Base-by-base conservation (phyloP, 2,797 vertebrate species). In the Eutrigla gurnardus region DNA sequence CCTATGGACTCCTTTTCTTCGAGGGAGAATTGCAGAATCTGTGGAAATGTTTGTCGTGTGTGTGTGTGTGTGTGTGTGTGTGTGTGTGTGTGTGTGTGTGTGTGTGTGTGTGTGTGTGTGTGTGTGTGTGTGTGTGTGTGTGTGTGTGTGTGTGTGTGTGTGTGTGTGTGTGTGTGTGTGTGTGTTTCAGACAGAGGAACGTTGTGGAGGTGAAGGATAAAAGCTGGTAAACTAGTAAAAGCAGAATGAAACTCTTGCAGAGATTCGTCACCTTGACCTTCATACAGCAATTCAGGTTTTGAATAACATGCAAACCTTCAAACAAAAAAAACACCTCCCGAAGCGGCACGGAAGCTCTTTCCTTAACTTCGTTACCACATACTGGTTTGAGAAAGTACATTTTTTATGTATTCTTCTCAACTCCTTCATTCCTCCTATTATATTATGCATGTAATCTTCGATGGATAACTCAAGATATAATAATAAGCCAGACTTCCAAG, bases 231-330 rank as follows among this genome's bases (percentile, higher is more conserved):
- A 81, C 55, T 49, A 71, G 33, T 49, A 33, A 73, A 68, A 13
- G 14, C 14, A 62, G 65, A 80, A 70, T 57, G 3, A 70, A 78
- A 65, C 8, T 43, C 42, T n/a, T 35, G 59, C 70, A 69, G 42
- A 66, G 43, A 69, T 74, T 43, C 64, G 63, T 82, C 70, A 73
- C 46, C 10, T 13, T 79, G 81, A 80, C 81, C 70, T 85, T 77
- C 73, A 81, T 36, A 66, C 32, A 71, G 25, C 4, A 63, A 12
- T 32, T 62, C 3, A 53, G 46, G 46, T 76, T 75, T 54, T 69
- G n/a, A 80, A 71, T 73, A 52, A 39, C 61, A 67, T 36, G 42
- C 54, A 77, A 73, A 80, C 17, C 5, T 74, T 17, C 32, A 52
- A 68, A 70, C 25, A 75, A 55, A 53, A 42, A 11, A 62, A 47